Conservation (phyloP, 2,797 vertebrate genomes). For the Cheirogaleus major region DNA sequence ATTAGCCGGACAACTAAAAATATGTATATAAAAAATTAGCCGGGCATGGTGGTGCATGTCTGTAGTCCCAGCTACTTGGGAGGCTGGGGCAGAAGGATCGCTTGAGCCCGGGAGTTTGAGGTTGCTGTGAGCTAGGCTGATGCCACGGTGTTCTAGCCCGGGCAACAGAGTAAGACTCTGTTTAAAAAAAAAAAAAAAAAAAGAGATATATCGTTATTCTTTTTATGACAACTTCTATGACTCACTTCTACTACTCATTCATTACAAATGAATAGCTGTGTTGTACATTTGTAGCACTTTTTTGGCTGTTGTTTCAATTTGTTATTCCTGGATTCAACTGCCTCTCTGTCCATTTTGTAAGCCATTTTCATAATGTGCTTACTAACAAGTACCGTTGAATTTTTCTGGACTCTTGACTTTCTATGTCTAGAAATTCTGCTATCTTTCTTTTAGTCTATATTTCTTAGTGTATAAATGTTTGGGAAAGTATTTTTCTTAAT, state of each 20-base stretch:
- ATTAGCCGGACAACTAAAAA: too few relatives aligned
- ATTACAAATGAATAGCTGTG: neutral
- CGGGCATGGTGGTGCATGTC: too few relatives aligned
- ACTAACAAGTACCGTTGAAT: neutral
- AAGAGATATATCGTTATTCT: neutral
- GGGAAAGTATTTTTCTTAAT: neutral
- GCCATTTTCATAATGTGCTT: neutral
- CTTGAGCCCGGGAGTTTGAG: too few relatives aligned
- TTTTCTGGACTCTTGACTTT: neutral
- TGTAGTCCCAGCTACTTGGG: too few relatives aligned
- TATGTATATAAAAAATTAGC: too few relatives aligned
- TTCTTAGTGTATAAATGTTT: neutral
- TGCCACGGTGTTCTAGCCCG: too few relatives aligned
- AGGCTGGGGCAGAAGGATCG: too few relatives aligned
- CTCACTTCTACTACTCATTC: neutral
- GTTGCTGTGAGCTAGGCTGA: too few relatives aligned
- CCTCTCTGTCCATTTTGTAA: neutral
- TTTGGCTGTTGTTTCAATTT: constrained; percentile 5
- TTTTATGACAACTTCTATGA: neutral
- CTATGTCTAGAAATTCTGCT: neutral
- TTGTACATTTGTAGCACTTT: neutral
- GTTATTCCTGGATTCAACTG: neutral
- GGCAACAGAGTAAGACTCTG: too few relatives aligned
- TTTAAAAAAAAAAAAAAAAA: too few relatives aligned
- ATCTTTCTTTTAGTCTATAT: neutral